Conservation (phyloP, 2,888 invertebrate genomes). For the Eristalinus aeneus region DNA sequence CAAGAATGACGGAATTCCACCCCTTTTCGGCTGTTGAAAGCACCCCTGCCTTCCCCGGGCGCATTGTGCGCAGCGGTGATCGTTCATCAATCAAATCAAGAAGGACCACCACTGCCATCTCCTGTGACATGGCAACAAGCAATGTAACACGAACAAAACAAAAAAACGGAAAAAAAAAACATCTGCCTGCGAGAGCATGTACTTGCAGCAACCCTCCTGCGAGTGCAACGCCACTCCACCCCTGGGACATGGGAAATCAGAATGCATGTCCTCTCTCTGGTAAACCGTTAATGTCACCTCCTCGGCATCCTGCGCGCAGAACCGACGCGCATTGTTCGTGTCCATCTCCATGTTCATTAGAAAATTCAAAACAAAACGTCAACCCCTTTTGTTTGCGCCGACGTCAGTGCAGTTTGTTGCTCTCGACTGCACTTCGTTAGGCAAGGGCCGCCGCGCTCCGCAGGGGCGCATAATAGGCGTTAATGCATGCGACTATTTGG, state of each 20-base stretch:
- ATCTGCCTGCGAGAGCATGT: constrained; percentile 61
- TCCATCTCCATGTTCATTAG: constrained; percentile 44
- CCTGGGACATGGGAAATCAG: constrained; percentile 44
- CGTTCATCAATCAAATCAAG: constrained; percentile 58
- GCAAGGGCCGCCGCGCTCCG: constrained; percentile 27
- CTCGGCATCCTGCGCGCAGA: constrained; percentile 21
- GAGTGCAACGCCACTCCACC: constrained; percentile 27
- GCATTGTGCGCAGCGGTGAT: constrained; percentile 32
- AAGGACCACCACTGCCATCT: constrained; percentile 51
- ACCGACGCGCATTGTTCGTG: constrained; percentile 10
- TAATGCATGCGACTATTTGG: constrained; percentile 61
- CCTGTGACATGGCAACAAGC: constrained; percentile 60
- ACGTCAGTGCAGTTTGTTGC: neutral
- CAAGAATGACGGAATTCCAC: constrained; percentile 24
- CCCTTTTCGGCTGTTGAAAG: constrained; percentile 13
- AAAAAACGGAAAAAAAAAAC: constrained; percentile 62
- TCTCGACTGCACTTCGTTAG: neutral
- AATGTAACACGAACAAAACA: constrained; percentile 2
- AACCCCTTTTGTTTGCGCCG: constrained; percentile 53
- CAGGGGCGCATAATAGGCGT: constrained; percentile 51
- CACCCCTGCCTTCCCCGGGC: constrained; percentile 8
- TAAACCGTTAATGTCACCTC: constrained; percentile 51
- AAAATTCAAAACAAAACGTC: constrained; percentile 62
- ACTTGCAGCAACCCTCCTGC: neutral
- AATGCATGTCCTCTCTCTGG: constrained; percentile 55